These are phyloP conservation scores for Semicossyphus pulcher DNA, from an alignment of 2,113 vertebrate genomes.

Conservation along the genomic window DNA sequence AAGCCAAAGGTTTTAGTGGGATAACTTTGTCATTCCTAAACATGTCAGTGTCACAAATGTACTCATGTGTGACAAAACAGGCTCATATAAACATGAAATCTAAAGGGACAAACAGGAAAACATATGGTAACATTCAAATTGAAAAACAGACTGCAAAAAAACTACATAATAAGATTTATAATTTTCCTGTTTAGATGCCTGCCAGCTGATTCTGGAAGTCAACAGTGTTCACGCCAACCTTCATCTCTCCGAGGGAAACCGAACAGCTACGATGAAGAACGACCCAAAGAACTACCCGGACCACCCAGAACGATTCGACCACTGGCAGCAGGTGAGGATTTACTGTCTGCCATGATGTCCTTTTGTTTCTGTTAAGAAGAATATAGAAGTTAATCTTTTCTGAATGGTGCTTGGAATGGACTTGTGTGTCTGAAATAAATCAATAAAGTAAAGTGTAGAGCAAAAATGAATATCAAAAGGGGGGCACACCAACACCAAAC, in stretches of 20 bases:
- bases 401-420: no score
- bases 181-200: constrained; percentile 64
- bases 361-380: neutral
- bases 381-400: neutral
- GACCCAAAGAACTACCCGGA: constrained; percentile 76
- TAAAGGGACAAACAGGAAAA: neutral
- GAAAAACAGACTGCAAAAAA: neutral
- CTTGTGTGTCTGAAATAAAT: no score
- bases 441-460: no score
- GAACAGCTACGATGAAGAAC: constrained; percentile 75
- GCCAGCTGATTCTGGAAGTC: constrained; percentile 76
- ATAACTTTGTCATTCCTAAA: no score
- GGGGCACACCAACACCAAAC: no score
- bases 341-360: neutral
- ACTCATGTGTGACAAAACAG: neutral
- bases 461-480: no score
- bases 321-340: constrained; percentile 83
- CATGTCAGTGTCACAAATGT: no score
- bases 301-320: constrained; percentile 80
- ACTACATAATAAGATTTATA: neutral
- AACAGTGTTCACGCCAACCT: constrained; percentile 80
- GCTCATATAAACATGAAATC: neutral
- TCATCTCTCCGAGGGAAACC: constrained; percentile 80
- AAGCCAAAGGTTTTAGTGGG: no score
- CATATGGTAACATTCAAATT: neutral